Conservation (phyloP, 1,140 invertebrate genomes). For the Caenorhabditis tropicalis region DNA sequence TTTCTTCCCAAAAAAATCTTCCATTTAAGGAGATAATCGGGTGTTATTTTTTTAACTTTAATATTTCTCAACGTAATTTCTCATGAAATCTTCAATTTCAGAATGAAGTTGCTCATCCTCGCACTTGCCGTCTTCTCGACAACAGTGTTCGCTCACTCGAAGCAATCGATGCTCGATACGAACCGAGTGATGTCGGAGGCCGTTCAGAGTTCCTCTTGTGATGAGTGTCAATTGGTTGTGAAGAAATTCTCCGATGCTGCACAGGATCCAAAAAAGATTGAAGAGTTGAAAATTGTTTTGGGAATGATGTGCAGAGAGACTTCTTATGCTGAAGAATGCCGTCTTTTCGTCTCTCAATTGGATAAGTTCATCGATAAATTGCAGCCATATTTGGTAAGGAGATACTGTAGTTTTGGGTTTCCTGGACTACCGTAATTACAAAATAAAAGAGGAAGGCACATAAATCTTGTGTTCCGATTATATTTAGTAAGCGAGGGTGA, state of each 20-base stretch:
- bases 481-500: too few relatives aligned
- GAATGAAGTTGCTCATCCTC: constrained; percentile 13
- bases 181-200: constrained; percentile 51
- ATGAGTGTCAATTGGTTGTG: constrained; percentile 61
- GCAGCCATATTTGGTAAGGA: constrained; percentile 64
- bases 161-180: constrained; percentile 51
- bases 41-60: too few relatives aligned
- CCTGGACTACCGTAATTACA: too few relatives aligned
- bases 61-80: too few relatives aligned
- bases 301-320: constrained; percentile 65
- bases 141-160: not conserved
- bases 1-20: too few relatives aligned
- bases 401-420: not conserved
- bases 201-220: constrained; percentile 50
- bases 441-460: too few relatives aligned
- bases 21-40: too few relatives aligned
- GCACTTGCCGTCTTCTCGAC: constrained; percentile 2
- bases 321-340: constrained; percentile 66
- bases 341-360: constrained; percentile 65
- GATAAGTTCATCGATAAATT: constrained; percentile 67
- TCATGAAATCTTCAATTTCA: too few relatives aligned
- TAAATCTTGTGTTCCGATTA: too few relatives aligned
- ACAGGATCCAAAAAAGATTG: constrained; percentile 66
- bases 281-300: constrained; percentile 66
- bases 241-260: constrained; percentile 65